These are phyloP conservation scores for Propsilocerus akamusi DNA, from an alignment of 1,140 invertebrate species.

Conservation along the genomic window DNA sequence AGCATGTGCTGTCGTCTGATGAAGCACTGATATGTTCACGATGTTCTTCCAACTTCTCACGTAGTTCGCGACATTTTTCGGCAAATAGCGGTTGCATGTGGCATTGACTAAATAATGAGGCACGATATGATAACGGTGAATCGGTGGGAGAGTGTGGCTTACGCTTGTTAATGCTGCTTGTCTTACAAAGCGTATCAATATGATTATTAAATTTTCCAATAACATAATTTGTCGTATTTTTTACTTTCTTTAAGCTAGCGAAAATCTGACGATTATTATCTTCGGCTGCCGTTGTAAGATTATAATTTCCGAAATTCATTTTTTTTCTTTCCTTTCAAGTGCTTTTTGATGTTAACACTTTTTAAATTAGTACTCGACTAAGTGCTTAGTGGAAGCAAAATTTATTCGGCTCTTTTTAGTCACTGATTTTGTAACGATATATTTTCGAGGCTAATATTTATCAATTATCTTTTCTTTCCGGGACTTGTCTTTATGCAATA, in stretches of 20 bases:
- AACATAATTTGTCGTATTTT: slow-evolving; percentile 15
- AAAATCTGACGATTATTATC: slow-evolving; percentile 14
- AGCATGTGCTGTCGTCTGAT: not conserved
- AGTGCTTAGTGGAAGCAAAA: too few species aligned
- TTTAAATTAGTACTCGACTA: too few species aligned
- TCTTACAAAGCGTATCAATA: slow-evolving; percentile 9
- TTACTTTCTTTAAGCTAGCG: slow-evolving; percentile 14
- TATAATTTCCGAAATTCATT: slow-evolving; percentile 38
- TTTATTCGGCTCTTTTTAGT: too few species aligned
- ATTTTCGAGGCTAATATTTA: too few species aligned
- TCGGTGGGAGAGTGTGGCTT: slow-evolving; percentile 1
- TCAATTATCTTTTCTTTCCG: too few species aligned
- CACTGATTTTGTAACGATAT: too few species aligned
- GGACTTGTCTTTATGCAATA: too few species aligned
- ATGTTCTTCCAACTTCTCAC: slow-evolving; percentile 2
- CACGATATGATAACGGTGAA: slow-evolving; percentile 19
- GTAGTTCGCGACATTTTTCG: slow-evolving; percentile 3
- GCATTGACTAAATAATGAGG: slow-evolving; percentile 14
- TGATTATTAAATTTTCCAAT: slow-evolving; percentile 15
- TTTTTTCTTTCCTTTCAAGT: too few species aligned
- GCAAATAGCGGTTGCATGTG: slow-evolving; percentile 1
- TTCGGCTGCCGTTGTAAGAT: slow-evolving; percentile 31
- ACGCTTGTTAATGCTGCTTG: not conserved
- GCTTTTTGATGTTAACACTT: too few species aligned
- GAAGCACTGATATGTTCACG: not conserved